phyloP scores from a whole-genome alignment of 2,113 vertebrate species.

The Vidua macroura region DNA sequence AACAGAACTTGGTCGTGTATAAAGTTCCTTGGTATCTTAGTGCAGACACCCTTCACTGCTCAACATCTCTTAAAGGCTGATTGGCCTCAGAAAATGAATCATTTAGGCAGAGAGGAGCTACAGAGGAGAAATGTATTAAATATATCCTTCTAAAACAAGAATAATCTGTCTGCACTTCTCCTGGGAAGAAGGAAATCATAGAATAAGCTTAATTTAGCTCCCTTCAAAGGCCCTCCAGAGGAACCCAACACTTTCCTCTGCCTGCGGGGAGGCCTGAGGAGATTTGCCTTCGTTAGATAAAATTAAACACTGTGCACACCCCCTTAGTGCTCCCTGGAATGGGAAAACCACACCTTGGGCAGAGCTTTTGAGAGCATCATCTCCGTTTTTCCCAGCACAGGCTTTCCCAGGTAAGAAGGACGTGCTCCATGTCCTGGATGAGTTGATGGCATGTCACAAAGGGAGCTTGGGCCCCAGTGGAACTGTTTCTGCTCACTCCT shows the following conservation, averaged over 20 bases:
- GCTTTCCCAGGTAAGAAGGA: neutral
- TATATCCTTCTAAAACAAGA: neutral
- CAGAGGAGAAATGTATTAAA: neutral
- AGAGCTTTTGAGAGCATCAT: neutral
- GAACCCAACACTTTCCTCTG: fast-evolving
- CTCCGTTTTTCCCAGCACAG: neutral
- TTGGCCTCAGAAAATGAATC: neutral
- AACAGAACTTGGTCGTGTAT: neutral
- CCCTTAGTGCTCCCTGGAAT: neutral
- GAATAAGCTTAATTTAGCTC: neutral
- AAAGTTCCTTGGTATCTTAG: neutral
- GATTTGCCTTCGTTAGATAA: neutral
- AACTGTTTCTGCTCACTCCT: neutral
- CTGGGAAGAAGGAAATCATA: neutral
- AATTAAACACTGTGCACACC: neutral
- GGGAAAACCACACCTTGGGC: neutral
- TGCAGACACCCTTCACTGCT: neutral
- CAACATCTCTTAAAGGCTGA: neutral
- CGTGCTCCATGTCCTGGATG: fast-evolving
- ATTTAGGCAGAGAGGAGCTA: neutral
- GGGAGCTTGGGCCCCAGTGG: neutral
- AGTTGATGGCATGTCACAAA: neutral
- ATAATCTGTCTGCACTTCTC: neutral
- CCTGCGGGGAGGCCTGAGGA: neutral
- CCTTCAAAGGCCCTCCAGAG: neutral